phyloP scores from a whole-genome alignment of 37 sponge, comb jelly and placozoan species.

The Dysidea cf. avara region DNA sequence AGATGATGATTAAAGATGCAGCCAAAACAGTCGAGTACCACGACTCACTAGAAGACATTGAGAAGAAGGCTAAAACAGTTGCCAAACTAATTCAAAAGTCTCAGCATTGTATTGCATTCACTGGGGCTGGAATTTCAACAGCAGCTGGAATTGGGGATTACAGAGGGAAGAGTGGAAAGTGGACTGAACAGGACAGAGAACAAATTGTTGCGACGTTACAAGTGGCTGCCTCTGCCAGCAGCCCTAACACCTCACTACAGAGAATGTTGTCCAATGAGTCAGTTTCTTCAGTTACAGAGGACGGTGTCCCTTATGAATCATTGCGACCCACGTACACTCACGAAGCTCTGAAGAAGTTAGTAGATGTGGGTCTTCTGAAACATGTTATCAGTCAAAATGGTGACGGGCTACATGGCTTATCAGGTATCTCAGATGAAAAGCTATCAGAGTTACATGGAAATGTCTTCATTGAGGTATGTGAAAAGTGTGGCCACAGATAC shows the following conservation, averaged over 20 bases:
- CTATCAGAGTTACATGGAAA: conserved; percentile 83
- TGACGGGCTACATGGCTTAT: conserved; percentile 74
- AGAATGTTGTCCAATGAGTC: background rate
- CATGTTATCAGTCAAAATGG: conserved; percentile 81
- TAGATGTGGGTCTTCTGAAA: conserved; percentile 67
- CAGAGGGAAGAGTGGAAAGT: conserved; percentile 70
- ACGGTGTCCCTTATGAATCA: conserved; percentile 72
- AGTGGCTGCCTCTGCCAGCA: background rate
- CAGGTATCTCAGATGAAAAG: conserved; percentile 44
- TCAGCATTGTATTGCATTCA: conserved; percentile 51
- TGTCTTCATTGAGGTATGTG: conserved; percentile 74
- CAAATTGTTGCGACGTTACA: background rate
- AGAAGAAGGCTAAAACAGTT: conserved; percentile 20
- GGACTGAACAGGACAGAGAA: conserved; percentile 62
- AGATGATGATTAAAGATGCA: conserved; percentile 49
- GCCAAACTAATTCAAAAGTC: conserved; percentile 28
- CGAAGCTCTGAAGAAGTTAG: conserved; percentile 60
- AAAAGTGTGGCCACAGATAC: conserved; percentile 61
- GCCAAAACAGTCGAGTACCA: conserved; percentile 58
- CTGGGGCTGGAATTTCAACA: conserved; percentile 75
- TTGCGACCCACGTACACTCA: conserved; percentile 84
- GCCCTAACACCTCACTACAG: too few species aligned
- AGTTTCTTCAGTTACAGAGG: conserved; percentile 14
- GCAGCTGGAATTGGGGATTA: conserved; percentile 78
- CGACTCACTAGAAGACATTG: conserved; percentile 24